Evolutionary conservation across 2,888 invertebrate genomes (phyloP).

Genomic region (Drosophila birchii): DNA sequence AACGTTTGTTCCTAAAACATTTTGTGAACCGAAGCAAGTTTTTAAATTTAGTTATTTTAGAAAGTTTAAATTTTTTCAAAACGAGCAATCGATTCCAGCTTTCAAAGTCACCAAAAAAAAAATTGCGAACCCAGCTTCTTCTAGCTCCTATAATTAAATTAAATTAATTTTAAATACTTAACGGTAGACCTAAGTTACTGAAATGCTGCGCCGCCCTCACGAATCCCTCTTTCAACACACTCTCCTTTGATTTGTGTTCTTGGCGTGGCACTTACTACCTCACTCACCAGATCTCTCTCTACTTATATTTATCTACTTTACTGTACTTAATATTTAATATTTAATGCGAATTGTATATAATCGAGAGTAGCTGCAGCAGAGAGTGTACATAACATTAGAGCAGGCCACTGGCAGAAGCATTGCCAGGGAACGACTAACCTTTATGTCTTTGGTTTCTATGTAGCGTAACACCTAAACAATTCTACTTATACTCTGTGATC

Average conservation of each 20-base stretch:
- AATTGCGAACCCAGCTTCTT: too few relatives aligned
- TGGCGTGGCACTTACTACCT: constrained; percentile 62
- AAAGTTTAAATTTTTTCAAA: too few relatives aligned
- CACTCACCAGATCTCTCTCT: constrained; percentile 37
- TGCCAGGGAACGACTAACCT: constrained; percentile 34
- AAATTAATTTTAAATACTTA: constrained; percentile 49
- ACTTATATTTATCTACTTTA: constrained; percentile 27
- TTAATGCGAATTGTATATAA: constrained; percentile 58
- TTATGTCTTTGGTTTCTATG: constrained; percentile 60
- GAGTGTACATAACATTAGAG: constrained; percentile 63
- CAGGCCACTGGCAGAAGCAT: constrained; percentile 38
- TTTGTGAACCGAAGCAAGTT: too few relatives aligned
- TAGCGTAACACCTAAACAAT: constrained; percentile 53
- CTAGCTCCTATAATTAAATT: neutral
- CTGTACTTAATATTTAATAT: constrained; percentile 26
- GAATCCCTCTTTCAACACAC: constrained; percentile 47
- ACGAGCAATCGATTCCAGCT: too few relatives aligned
- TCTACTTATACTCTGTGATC: constrained; percentile 45
- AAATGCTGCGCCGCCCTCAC: constrained; percentile 62
- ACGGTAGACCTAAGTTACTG: constrained; percentile 62
- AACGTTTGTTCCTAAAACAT: too few relatives aligned
- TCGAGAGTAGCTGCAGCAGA: constrained; percentile 55
- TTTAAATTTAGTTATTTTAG: too few relatives aligned
- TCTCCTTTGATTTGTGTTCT: constrained; percentile 55
- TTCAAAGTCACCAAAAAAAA: too few relatives aligned